A percentile compares a stretch with the other conserved stretches of the same genome.
These are phyloP conservation scores for Papilio aristodemus DNA, from an alignment of 1,140 invertebrate species.

Conservation along the genomic window DNA sequence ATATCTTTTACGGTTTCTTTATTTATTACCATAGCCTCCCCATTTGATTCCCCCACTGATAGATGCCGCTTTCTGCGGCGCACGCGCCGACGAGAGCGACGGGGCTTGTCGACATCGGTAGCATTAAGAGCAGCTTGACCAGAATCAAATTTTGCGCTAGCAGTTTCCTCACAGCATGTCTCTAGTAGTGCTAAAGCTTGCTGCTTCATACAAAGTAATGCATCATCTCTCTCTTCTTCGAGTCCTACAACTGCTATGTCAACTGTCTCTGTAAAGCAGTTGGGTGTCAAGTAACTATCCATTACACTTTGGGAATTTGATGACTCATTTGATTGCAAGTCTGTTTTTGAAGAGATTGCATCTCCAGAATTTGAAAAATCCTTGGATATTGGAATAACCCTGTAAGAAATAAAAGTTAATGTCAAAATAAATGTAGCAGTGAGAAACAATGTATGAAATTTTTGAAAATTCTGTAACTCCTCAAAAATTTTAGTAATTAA, in stretches of 20 bases:
- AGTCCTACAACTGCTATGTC: too few relatives aligned
- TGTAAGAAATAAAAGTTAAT: slow-evolving; percentile 3
- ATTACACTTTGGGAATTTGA: background rate
- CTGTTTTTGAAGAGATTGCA: background rate
- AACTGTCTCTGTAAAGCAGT: background rate
- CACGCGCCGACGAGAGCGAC: background rate
- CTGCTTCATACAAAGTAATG: slow-evolving; percentile 9
- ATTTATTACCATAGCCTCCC: background rate
- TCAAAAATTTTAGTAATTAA: too few relatives aligned
- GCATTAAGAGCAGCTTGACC: background rate
- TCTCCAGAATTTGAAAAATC: background rate
- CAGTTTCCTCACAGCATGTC: background rate
- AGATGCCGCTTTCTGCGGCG: slow-evolving; percentile 4
- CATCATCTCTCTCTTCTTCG: background rate
- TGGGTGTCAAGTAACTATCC: background rate
- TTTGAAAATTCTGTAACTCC: too few relatives aligned
- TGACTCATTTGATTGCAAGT: background rate
- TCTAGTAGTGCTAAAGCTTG: slow-evolving; percentile 16
- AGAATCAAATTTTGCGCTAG: background rate
- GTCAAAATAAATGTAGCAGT: background rate
- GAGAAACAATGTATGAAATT: too few relatives aligned
- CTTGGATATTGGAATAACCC: background rate
- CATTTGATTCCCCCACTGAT: background rate
- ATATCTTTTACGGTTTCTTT: background rate
- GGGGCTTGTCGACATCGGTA: background rate